Evolutionary conservation across 2,888 invertebrate species (phyloP).

Genomic region (Mythimna lalbum): DNA sequence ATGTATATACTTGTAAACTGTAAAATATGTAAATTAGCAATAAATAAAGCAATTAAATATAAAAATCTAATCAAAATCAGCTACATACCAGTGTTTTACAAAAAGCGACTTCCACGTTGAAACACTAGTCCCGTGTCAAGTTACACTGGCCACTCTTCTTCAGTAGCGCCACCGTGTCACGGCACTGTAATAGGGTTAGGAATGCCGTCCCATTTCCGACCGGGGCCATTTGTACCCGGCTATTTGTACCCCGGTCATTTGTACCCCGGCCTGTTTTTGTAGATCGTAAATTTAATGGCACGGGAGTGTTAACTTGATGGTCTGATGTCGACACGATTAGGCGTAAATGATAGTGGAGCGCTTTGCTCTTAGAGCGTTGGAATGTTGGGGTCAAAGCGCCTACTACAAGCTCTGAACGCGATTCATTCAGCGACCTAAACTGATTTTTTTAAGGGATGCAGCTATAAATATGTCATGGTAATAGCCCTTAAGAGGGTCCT

Average conservation of each 20-base stretch:
- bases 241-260: conserved; percentile 39
- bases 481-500: too few species aligned
- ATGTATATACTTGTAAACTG: too few species aligned
- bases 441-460: too few species aligned
- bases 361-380: background rate
- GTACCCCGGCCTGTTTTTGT: conserved; percentile 48
- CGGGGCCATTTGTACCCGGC: conserved; percentile 37
- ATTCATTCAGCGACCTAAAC: too few species aligned
- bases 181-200: conserved; percentile 67
- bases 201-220: conserved; percentile 79
- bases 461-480: too few species aligned
- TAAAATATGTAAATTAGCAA: too few species aligned
- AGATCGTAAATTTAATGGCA: conserved; percentile 47
- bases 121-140: background rate
- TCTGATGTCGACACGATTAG: conserved; percentile 44
- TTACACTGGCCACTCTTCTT: conserved; percentile 1
- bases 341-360: conserved; percentile 29
- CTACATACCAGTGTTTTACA: too few species aligned
- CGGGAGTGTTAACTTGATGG: conserved; percentile 48
- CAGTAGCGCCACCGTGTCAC: conserved; percentile 57
- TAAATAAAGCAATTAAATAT: too few species aligned
- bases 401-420: background rate
- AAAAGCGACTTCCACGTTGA: too few species aligned
- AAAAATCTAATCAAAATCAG: too few species aligned
- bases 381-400: background rate